Percentiles rank a stretch among this genome's conserved stretches.
Conservation (phyloP, 2,797 vertebrate species). For the Gambusia yucatana region DNA sequence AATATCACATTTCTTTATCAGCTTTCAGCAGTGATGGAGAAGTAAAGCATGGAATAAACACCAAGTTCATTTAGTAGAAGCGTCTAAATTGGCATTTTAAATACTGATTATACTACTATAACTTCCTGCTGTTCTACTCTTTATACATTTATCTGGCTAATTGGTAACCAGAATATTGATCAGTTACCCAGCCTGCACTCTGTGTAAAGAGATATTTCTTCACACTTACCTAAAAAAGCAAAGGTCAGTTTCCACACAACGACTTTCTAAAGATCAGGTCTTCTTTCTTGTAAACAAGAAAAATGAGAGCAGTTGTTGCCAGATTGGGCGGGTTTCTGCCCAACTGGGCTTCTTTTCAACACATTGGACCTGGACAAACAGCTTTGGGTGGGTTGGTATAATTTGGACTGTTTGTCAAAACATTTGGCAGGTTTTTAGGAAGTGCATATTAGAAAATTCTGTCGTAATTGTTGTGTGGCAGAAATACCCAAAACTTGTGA, state of each 20-base stretch:
- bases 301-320: not conserved
- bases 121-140: not conserved
- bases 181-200: not conserved
- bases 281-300: not conserved
- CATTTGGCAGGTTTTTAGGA: too few relatives aligned
- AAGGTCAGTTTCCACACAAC: not conserved
- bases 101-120: not conserved
- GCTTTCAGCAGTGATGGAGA: not conserved
- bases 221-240: not conserved
- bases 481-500: too few relatives aligned
- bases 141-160: not conserved
- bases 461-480: too few relatives aligned
- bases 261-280: not conserved
- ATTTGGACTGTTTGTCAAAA: too few relatives aligned
- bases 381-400: too few relatives aligned
- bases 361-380: too few relatives aligned
- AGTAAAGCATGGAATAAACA: not conserved
- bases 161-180: not conserved
- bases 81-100: not conserved
- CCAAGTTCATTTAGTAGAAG: not conserved
- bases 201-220: not conserved
- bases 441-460: too few relatives aligned
- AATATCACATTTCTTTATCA: not conserved
- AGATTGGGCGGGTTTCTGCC: not conserved
- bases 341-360: too few relatives aligned